Evolutionary conservation across 1,140 invertebrate species (phyloP), one percentile per base, ranked within the genome.

Genomic region (Saccostrea cuccullata): DNA sequence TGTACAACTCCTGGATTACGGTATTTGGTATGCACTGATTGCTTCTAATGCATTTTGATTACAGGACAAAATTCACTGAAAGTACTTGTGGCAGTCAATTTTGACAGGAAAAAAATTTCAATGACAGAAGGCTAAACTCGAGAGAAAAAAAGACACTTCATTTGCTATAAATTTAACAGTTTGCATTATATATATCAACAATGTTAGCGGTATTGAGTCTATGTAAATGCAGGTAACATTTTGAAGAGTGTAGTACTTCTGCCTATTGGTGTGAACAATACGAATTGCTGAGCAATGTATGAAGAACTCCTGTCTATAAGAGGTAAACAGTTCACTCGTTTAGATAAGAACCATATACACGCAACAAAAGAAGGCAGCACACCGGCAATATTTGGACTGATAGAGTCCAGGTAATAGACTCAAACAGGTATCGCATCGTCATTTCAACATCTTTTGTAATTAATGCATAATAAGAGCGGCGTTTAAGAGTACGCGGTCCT

Each of bases 131-230:
- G 26, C 70, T 30, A 36, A 77, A 30, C 70, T 30, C 11, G 70
- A 77, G 26, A 77, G 70, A 77, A 26, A 36, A 36, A 36, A 30
- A 77, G 70, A 77, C 70, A 77, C 70, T 77, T 77, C 70, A 77
- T 77, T 77, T 30, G 70, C 70, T 77, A 77, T 77, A 77, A 77
- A 77, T 77, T 77, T 77, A 77, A 77, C 70, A 30, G 70, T 77
- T 77, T 77, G 70, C 36, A 77, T 77, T 30, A 77, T 77, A 77
- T 36, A 26, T 36, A 77, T 77, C 70, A 30, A 30, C 70, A 30
- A 15, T 77, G 70, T 17, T 36, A 26, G 30, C 70, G 70, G 5
- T 36, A 77, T 77, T 36, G 23, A 30, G 70, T 77, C 30, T 77
- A 77, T 77, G 70, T 77, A 77, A 77, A 30, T 77, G 23, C 70